These are phyloP conservation scores for Actinia tenebrosa DNA, from an alignment of 64 coral and sea anemone genomes.

Conservation along the genomic window DNA sequence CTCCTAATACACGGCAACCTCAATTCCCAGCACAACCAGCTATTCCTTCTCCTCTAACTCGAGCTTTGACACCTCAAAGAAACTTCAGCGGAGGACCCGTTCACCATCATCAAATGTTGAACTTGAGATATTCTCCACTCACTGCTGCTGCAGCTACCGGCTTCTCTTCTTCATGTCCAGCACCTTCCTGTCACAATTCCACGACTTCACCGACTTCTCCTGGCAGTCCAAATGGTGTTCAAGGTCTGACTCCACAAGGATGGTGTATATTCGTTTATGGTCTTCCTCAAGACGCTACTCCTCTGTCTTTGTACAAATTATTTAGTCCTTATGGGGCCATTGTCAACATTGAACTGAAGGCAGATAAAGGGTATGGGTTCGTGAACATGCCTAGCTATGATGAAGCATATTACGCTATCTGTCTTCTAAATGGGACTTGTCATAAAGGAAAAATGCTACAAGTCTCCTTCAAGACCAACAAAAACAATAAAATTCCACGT, in stretches of 20 bases:
- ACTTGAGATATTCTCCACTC: slow-evolving; percentile 85
- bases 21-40: slow-evolving; percentile 66
- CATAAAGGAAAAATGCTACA: slow-evolving; percentile 88
- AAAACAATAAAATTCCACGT: slow-evolving; percentile 78
- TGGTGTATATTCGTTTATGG: slow-evolving; percentile 95
- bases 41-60: slow-evolving; percentile 54
- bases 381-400: slow-evolving; percentile 94
- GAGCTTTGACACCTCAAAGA: slow-evolving; percentile 61
- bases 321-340: slow-evolving; percentile 86
- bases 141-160: background rate
- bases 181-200: background rate
- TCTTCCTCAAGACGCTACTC: slow-evolving; percentile 73
- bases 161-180: background rate
- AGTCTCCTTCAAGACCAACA: slow-evolving; percentile 88
- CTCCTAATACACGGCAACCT: slow-evolving; percentile 78
- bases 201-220: slow-evolving; percentile 27
- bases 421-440: slow-evolving; percentile 61
- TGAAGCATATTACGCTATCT: slow-evolving; percentile 81
- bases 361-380: slow-evolving; percentile 89
- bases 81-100: slow-evolving; percentile 66
- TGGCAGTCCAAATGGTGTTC: slow-evolving; percentile 62
- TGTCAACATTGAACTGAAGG: slow-evolving; percentile 80
- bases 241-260: slow-evolving; percentile 56
- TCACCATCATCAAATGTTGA: slow-evolving; percentile 78
- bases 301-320: slow-evolving; percentile 81